phyloP scores from a whole-genome alignment of 2,888 invertebrate species.

The Cryptops parisi region DNA sequence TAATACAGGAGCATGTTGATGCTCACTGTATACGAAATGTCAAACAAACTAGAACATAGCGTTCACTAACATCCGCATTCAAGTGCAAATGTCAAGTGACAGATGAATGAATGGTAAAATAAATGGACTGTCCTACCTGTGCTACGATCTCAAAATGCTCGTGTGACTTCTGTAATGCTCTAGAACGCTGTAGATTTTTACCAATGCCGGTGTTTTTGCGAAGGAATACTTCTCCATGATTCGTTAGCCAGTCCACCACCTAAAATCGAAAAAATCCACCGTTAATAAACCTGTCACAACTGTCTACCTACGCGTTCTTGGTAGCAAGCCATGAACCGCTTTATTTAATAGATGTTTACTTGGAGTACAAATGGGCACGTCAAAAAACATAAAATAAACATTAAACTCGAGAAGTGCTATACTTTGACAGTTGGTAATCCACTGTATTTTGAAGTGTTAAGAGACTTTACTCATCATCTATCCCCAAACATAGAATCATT shows the following conservation, averaged over 20 bases:
- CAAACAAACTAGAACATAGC: not conserved
- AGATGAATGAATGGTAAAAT: not conserved
- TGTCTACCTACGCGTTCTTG: too few species aligned
- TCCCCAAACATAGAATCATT: too few species aligned
- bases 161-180: constrained; percentile 94
- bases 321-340: too few species aligned
- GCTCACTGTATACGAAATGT: too few species aligned
- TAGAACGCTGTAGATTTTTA: constrained; percentile 81
- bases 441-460: too few species aligned
- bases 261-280: constrained; percentile 30
- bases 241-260: constrained; percentile 93
- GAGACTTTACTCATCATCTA: too few species aligned
- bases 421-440: too few species aligned
- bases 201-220: constrained; percentile 95
- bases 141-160: constrained; percentile 98
- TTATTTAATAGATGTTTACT: too few species aligned
- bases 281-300: not conserved
- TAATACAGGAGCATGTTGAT: too few species aligned
- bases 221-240: constrained; percentile 93
- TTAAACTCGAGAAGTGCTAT: too few species aligned
- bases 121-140: constrained; percentile 49
- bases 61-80: not conserved
- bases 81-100: not conserved
- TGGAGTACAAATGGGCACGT: too few species aligned
- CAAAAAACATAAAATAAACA: too few species aligned